Base-by-base conservation (phyloP, 2,888 invertebrate genomes). In the Agriopis marginaria region DNA sequence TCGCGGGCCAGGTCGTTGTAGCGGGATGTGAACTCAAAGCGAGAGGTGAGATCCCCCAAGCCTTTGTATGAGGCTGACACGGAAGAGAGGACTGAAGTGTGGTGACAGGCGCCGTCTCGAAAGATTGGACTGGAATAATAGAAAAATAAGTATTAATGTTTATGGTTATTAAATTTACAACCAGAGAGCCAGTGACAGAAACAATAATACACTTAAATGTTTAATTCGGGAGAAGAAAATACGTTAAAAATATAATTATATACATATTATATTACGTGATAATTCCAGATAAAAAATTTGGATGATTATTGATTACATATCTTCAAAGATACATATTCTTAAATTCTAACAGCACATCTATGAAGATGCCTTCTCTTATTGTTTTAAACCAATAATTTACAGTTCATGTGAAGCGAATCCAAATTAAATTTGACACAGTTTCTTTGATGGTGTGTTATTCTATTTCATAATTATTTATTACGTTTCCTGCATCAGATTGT, bases 1-100 rank as follows among this genome's bases (percentile, higher is more conserved):
- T 98, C 98, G 86, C 97, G 96, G 50, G 98, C 96, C 84, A 98
- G 94, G 86, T 97, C 97, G 90, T 98, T 98, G 89, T 98, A 98
- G 83, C 97, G 97, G 54, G 95, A 95, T 11, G 92, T 92, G 84
- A 92, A 94, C 77, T 94, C 94, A 84, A 94, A 93, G 66, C 92
- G 89, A 50, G 94, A 93, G 54, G 93, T 88, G 74, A 96, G 89
- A 80, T 95, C 96, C 77, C 95, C 95, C 87, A 95, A 94, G 69
- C 96, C 96, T 85, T 97, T 97, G 87, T 97, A 97, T 5, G 97
- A 97, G 79, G 97, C 97, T 68, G 97, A 97, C 79, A 97, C 95
- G 63, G 97, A 97, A 73, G 97, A 97, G 74, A 98, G 94, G 70
- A 98, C 97, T 88, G 97, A 97, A 75, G 96, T 95, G 90, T 96